Conservation (phyloP, 2,797 vertebrate genomes). For the Eurystomus glaucurus region DNA sequence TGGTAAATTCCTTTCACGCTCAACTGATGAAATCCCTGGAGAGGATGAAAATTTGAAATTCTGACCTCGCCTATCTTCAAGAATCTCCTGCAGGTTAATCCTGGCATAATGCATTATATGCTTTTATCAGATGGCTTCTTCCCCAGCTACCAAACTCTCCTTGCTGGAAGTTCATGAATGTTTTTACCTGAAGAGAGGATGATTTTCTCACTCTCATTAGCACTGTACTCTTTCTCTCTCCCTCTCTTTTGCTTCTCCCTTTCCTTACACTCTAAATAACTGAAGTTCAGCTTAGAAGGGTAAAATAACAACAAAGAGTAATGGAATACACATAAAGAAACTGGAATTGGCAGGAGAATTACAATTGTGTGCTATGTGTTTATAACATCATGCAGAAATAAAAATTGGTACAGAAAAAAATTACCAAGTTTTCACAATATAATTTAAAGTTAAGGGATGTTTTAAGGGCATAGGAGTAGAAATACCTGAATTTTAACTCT, state of each 20-base stretch:
- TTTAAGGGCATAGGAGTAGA: background rate
- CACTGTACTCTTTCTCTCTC: background rate
- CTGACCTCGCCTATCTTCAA: background rate
- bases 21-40: background rate
- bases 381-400: background rate
- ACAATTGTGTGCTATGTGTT: background rate
- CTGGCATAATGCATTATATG: background rate
- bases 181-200: background rate
- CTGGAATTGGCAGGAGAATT: background rate
- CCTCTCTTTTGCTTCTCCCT: background rate
- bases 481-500: background rate
- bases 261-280: background rate
- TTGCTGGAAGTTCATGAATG: background rate
- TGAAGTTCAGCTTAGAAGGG: background rate
- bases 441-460: background rate
- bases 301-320: background rate
- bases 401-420: background rate
- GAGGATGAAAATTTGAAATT: background rate
- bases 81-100: background rate
- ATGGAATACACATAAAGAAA: background rate
- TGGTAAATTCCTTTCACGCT: background rate
- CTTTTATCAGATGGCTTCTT: background rate
- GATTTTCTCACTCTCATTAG: background rate
- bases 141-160: background rate
- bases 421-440: background rate